Base-by-base conservation (phyloP, 2,888 invertebrate species). In the Halictus quadricinctus region DNA sequence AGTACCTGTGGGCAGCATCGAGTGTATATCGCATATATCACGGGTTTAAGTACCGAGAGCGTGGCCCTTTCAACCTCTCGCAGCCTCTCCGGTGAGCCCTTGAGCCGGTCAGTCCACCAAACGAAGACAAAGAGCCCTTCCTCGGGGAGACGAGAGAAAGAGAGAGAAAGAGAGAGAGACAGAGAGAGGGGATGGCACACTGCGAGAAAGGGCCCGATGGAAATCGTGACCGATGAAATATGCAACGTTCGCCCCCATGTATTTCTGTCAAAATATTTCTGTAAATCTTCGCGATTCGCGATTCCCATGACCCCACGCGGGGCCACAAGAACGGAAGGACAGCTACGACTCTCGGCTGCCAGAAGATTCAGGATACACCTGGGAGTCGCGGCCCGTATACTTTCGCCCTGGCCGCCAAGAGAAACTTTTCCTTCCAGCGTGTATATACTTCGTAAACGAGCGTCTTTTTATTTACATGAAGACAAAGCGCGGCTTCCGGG, bases 1-100 rank as follows among this genome's bases (percentile, higher is more conserved):
- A 88, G 86, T 90, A 90, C 85, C 90, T 86, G 85, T 85, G 88
- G 83, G 85, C 85, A 86, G 86, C 84, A 83, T 85, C 84, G 83
- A 83, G 86, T 77, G 80, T 88, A 89, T 88, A 90, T 90, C 90
- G 89, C 89, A 85, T 90, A 90, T 89, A 90, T 90, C 90, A 90
- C 88, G 64, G 84, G 81, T 90, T 90, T 90, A 90, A 90, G 90
- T 90, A 89, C 81, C 86, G 58, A 72, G 82, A 72, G 82, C 84
- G 29, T 72, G 72, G 86, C 85, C 85, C 85, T 88, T 81, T 88
- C 82, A 83, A 84, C 88, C 81, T 83, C 69, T 36, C 80, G 77
- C 78, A 70, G 79, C 75, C 79, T 83, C 80, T 43, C 79, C 76
- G 64, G 74, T 64, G 64, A 87, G 79, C 78, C 85, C 75, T 77